These are phyloP conservation scores for Tragelaphus scriptus DNA, from an alignment of 2,113 vertebrate species.

Conservation along the genomic window DNA sequence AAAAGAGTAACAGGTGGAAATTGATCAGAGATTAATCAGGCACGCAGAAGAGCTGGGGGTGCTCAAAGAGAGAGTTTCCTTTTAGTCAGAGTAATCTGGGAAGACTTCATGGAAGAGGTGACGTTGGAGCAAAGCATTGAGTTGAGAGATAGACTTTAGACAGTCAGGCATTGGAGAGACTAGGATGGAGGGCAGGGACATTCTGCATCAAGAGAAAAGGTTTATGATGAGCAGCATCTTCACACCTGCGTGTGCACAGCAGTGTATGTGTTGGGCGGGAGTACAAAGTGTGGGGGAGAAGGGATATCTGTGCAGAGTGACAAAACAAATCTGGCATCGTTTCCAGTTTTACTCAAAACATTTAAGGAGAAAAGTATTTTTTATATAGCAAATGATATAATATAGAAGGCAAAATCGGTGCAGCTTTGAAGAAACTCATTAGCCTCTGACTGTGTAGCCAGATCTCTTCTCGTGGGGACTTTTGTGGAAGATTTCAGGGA, in stretches of 20 bases:
- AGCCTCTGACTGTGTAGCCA: background rate
- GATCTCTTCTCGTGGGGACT: background rate
- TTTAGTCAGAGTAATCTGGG: background rate
- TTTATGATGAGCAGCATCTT: background rate
- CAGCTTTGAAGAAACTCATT: background rate
- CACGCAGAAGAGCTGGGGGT: background rate
- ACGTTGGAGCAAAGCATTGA: background rate
- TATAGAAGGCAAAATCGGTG: background rate
- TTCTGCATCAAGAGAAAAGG: background rate
- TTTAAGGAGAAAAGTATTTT: background rate
- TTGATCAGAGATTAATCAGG: background rate
- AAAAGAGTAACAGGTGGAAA: background rate
- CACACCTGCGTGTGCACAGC: background rate
- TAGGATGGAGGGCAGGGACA: too few species aligned
- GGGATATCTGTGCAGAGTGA: background rate
- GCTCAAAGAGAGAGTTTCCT: background rate
- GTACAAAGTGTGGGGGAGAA: background rate
- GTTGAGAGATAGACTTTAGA: background rate
- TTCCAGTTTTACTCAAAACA: background rate
- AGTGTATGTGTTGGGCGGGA: fast-evolving
- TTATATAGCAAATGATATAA: background rate
- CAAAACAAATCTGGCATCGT: background rate
- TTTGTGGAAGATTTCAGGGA: background rate
- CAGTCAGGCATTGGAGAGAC: background rate
- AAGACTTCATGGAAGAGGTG: background rate